Evolutionary conservation across 1,140 invertebrate genomes (phyloP).

Genomic region (Trinorchestia longiramus): DNA sequence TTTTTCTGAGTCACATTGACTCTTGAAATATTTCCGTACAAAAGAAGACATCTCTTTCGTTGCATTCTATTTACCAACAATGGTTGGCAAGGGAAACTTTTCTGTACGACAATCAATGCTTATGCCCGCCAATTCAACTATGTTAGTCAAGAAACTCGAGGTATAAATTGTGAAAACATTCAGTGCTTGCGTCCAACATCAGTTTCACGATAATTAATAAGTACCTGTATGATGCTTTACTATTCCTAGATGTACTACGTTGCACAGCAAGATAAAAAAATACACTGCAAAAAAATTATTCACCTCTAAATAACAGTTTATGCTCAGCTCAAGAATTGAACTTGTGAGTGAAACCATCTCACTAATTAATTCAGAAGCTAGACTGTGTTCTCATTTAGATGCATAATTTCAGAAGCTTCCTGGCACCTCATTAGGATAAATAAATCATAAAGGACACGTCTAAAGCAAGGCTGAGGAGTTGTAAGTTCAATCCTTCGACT

Average conservation of each 20-base stretch:
- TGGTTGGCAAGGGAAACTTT: background rate
- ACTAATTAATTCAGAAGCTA: background rate
- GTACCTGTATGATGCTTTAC: no score
- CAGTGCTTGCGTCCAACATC: no score
- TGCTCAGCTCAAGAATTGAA: background rate
- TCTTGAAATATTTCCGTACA: slow-evolving; percentile 43
- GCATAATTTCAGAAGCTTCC: background rate
- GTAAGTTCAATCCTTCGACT: no score
- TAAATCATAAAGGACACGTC: background rate
- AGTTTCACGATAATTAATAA: no score
- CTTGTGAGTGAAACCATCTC: background rate
- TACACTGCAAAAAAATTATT: no score
- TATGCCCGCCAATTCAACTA: background rate
- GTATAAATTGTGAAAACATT: no score
- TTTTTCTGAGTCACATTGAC: slow-evolving; percentile 14
- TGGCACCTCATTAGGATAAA: background rate
- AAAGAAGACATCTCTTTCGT: slow-evolving; percentile 33
- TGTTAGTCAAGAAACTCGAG: no score
- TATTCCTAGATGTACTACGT: no score
- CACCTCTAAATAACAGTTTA: background rate
- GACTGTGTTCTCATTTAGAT: background rate
- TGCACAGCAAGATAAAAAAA: no score
- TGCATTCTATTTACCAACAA: background rate
- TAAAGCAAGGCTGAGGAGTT: no score
- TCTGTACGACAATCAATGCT: background rate